phyloP scores from a whole-genome alignment of 2,888 invertebrate species.

The Venusia cambrica region DNA sequence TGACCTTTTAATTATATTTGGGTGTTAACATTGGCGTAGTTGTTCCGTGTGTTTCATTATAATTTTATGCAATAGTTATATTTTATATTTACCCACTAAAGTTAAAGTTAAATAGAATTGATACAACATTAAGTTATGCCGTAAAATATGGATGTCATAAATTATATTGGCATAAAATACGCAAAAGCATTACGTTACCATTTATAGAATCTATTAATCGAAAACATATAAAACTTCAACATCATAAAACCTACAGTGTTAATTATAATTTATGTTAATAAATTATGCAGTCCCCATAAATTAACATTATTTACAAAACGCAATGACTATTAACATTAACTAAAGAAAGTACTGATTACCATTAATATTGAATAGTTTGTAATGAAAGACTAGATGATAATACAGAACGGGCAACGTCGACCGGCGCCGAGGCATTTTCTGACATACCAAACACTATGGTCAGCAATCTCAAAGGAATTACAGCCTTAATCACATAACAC shows the following conservation, averaged over 20 bases:
- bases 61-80: no score
- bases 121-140: conserved; percentile 3
- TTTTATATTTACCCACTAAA: no score
- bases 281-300: conserved; percentile 26
- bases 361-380: conserved; percentile 75
- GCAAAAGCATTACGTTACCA: conserved; percentile 12
- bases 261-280: conserved; percentile 27
- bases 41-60: no score
- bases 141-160: conserved; percentile 9
- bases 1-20: no score
- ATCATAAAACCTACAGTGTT: conserved; percentile 29
- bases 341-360: conserved; percentile 62
- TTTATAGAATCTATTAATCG: conserved; percentile 27
- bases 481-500: conserved; percentile 26
- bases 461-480: conserved; percentile 29
- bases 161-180: conserved; percentile 9
- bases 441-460: conserved; percentile 34
- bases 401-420: conserved; percentile 69
- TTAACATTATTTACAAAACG: conserved; percentile 26
- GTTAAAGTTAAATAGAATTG: no score
- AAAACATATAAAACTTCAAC: conserved; percentile 28
- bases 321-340: conserved; percentile 39
- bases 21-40: no score
- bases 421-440: conserved; percentile 73
- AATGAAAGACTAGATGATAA: conserved; percentile 79